Conservation (phyloP, 2,797 vertebrate genomes). For the Merluccius polli region DNA sequence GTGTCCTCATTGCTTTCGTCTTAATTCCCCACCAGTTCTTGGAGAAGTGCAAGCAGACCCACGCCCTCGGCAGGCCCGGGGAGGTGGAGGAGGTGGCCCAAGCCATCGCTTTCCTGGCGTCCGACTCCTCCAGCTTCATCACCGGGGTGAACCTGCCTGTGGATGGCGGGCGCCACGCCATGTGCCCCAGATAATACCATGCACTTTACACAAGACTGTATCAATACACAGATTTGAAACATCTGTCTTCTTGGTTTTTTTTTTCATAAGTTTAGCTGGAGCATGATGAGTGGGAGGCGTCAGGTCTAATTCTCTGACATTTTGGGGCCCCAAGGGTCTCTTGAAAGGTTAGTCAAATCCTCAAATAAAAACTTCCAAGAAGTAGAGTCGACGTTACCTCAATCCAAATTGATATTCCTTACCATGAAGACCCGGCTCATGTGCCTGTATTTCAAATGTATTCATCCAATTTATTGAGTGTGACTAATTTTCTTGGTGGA, state of each 20-base stretch:
- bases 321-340: neutral
- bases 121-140: slow-evolving; percentile 79
- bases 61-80: slow-evolving; percentile 78
- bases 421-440: neutral
- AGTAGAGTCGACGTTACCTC: neutral
- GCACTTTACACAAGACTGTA: neutral
- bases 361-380: neutral
- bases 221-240: slow-evolving; percentile 7
- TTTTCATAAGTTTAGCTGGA: neutral
- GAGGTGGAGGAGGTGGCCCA: slow-evolving; percentile 80
- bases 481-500: neutral
- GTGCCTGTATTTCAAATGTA: neutral
- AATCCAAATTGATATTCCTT: neutral
- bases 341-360: neutral
- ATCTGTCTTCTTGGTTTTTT: neutral
- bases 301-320: neutral
- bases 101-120: slow-evolving; percentile 80
- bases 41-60: slow-evolving; percentile 71
- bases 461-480: too few species aligned
- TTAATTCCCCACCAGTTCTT: slow-evolving; percentile 65
- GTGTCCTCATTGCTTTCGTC: neutral
- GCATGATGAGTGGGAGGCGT: neutral
- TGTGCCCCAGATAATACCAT: slow-evolving; percentile 72
- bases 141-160: slow-evolving; percentile 78
- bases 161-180: slow-evolving; percentile 81